A percentile compares a stretch with the other conserved stretches of the same genome.
phyloP scores from a whole-genome alignment of 1,140 invertebrate genomes.

The Helicoverpa armigera region DNA sequence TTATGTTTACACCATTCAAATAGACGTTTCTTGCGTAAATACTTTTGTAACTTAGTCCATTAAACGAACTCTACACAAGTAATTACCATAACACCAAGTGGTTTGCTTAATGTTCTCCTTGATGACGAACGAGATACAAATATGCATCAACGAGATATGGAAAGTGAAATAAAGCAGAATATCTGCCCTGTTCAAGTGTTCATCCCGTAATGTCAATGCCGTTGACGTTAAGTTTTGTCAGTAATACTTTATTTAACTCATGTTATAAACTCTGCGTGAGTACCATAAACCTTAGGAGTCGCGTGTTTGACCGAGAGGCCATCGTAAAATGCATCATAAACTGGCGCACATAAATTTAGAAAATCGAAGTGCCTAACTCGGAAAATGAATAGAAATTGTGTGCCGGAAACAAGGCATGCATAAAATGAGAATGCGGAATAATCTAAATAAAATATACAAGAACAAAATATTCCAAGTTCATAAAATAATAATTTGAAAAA shows the following conservation, averaged over 20 bases:
- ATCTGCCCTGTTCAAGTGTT: not conserved
- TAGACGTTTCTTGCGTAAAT: constrained; percentile 75
- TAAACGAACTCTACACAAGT: constrained; percentile 71
- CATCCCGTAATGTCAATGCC: constrained; percentile 1
- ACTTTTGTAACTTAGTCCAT: constrained; percentile 77
- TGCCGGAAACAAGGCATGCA: constrained; percentile 49
- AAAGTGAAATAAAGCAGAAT: constrained; percentile 19
- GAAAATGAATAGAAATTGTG: constrained; percentile 67
- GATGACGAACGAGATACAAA: constrained; percentile 47
- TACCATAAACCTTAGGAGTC: constrained; percentile 71
- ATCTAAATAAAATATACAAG: constrained; percentile 36
- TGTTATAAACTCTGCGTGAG: constrained; percentile 73
- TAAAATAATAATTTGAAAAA: constrained; percentile 43
- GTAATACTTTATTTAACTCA: constrained; percentile 66
- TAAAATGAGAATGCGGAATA: constrained; percentile 33
- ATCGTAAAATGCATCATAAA: constrained; percentile 81
- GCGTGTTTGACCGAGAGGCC: constrained; percentile 77
- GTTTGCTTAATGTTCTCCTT: constrained; percentile 67
- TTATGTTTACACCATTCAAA: constrained; percentile 82
- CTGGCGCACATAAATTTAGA: constrained; percentile 73
- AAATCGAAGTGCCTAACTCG: constrained; percentile 66
- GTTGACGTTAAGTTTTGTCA: constrained; percentile 43
- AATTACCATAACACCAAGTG: constrained; percentile 73
- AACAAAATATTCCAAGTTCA: constrained; percentile 29
- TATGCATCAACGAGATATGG: constrained; percentile 21